phyloP scores from a whole-genome alignment of 1,140 invertebrate species.

The Berghia stephanieae region DNA sequence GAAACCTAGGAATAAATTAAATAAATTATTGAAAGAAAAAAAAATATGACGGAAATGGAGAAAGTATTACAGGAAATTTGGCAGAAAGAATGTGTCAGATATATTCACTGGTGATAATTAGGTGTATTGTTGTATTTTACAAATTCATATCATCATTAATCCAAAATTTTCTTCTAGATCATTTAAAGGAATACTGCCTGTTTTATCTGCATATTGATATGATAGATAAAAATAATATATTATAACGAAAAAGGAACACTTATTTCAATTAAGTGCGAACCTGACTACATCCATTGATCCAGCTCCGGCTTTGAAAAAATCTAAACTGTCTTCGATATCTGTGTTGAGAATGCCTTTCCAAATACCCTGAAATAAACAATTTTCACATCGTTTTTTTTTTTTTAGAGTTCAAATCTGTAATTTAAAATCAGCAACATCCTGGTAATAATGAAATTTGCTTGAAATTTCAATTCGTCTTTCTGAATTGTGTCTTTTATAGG shows the following conservation, averaged over 20 bases:
- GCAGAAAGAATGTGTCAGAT: background rate
- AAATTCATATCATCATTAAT: no score
- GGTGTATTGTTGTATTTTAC: background rate
- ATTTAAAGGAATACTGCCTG: no score
- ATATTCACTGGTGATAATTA: background rate
- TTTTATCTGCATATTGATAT: no score
- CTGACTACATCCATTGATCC: constrained; percentile 96
- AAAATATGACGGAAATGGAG: no score
- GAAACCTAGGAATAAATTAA: no score
- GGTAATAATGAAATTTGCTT: background rate
- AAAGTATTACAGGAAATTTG: background rate
- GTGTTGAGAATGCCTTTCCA: constrained; percentile 88
- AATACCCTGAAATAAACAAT: constrained; percentile 69
- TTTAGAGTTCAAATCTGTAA: background rate
- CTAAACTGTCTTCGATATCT: constrained; percentile 79
- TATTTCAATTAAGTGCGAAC: constrained; percentile 55
- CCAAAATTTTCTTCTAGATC: no score
- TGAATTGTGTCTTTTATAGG: no score
- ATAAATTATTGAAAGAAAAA: no score
- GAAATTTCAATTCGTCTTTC: no score
- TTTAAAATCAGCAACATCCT: background rate
- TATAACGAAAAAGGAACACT: background rate
- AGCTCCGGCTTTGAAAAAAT: constrained; percentile 92
- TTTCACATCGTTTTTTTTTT: no score
- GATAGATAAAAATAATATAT: background rate